These are phyloP conservation scores for Spinus olivaceus DNA, from an alignment of 2,797 vertebrate species.

Conservation along the genomic window DNA sequence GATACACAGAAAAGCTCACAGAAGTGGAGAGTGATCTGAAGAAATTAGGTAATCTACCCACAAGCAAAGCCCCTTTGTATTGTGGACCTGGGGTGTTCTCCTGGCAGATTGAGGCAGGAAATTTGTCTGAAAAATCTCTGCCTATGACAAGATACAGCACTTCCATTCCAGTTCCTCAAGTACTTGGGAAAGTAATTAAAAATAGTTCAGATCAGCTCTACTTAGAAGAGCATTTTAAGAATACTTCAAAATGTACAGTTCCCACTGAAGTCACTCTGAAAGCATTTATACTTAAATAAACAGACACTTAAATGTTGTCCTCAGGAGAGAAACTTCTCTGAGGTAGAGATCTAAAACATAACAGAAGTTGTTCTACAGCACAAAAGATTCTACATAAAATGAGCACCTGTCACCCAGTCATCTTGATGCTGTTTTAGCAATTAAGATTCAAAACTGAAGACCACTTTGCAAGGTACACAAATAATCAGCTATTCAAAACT, in stretches of 20 bases:
- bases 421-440: neutral
- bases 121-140: neutral
- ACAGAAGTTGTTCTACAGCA: neutral
- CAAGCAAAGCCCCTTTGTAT: neutral
- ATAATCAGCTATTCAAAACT: neutral
- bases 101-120: neutral
- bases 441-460: neutral
- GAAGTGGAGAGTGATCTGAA: constrained; percentile 89
- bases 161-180: neutral
- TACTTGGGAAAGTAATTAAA: neutral
- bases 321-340: neutral
- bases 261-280: neutral
- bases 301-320: neutral
- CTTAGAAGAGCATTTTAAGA: neutral
- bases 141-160: neutral
- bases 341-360: neutral
- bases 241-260: neutral
- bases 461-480: neutral
- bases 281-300: neutral
- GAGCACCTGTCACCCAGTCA: neutral
- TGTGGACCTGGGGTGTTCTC: neutral
- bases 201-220: neutral
- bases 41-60: constrained; percentile 85
- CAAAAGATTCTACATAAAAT: neutral
- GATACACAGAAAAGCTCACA: constrained; percentile 88